Evolutionary conservation across 2,888 invertebrate species (phyloP), one percentile per base, ranked within the genome.

Genomic region (Scotopteryx bipunctaria): DNA sequence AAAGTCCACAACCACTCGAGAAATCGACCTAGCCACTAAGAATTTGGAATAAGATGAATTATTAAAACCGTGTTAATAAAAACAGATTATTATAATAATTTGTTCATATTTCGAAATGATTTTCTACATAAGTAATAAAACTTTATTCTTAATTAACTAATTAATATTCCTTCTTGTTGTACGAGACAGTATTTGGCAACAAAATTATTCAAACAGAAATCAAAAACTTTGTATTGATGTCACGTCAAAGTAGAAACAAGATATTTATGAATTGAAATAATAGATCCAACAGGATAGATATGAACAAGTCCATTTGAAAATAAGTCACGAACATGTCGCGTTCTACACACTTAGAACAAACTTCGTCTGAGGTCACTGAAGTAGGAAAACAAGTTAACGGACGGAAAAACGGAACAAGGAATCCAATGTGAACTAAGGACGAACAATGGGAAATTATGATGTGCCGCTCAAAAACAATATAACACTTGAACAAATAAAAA

Each of bases 401-500:
- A 36, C 53, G 13, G 5, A 53, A 59, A 55, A 54, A 38, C 56
- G 14, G 14, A 57, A 59, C 48, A 58, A 33, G 11, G 16, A 35
- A 19, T 44, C 27, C 32, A 44, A 47, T 51, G 16, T 47, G 25
- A 51, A 61, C 47, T 58, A 9, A 56, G 58, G 3, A 44, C 15
- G 19, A 60, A 62, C 64, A 69, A 66, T 69, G 59, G 58, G 37
- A 25, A 67, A 61, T 60, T 40, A 59, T 63, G 57, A 70, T 55
- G 52, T 67, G 63, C 66, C 63, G 63, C 43, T 63, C 42, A 63
- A 75, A 76, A 81, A 73, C 67, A 80, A 72, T 67, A 61, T 55
- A 71, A 75, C 78, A 83, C 75, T 83, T 81, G 81, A 70, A 69
- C 65, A 82, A 85, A 83, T 74, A 74, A 61, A 67, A 71, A 70